Conservation (phyloP, 2,888 invertebrate species). For the Allacma fusca region DNA sequence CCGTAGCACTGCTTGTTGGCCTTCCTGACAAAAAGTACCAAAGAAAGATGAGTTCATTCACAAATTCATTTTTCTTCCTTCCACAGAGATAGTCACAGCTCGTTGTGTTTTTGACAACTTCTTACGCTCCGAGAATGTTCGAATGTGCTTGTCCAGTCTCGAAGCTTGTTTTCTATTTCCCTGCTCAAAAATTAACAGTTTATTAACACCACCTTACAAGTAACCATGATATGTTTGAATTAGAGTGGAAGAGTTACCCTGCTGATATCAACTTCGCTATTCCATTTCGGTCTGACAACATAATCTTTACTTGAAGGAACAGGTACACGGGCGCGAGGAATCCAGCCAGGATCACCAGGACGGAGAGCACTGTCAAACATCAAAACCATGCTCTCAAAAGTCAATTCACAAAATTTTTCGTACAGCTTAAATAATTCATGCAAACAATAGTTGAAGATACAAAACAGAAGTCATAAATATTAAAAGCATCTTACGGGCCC, state of each 20-base stretch:
- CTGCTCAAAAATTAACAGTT: conserved; percentile 24
- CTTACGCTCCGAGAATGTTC: conserved; percentile 86
- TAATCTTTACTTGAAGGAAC: conserved; percentile 95
- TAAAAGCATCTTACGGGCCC: conserved; percentile 63
- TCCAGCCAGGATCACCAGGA: conserved; percentile 96
- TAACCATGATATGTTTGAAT: no score
- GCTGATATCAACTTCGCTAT: conserved; percentile 85
- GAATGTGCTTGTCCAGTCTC: conserved; percentile 91
- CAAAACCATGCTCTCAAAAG: no score
- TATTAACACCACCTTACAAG: no score
- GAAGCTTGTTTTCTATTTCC: conserved; percentile 75
- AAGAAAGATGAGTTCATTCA: no score
- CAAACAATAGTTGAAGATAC: not conserved
- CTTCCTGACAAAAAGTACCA: no score
- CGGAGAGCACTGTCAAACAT: conserved; percentile 73
- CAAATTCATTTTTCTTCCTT: conserved; percentile 94
- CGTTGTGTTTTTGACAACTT: conserved; percentile 78
- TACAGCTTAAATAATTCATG: not conserved
- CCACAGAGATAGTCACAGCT: conserved; percentile 94
- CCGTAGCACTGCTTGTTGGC: not conserved
- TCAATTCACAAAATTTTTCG: not conserved
- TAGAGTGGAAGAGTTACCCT: no score
- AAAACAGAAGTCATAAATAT: not conserved
- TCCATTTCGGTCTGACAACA: conserved; percentile 91
- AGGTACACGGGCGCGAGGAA: conserved; percentile 93